Evolutionary conservation across 2,113 vertebrate species (phyloP), one percentile per base, ranked within the genome.

Genomic region (Choloepus hoffmanni): DNA sequence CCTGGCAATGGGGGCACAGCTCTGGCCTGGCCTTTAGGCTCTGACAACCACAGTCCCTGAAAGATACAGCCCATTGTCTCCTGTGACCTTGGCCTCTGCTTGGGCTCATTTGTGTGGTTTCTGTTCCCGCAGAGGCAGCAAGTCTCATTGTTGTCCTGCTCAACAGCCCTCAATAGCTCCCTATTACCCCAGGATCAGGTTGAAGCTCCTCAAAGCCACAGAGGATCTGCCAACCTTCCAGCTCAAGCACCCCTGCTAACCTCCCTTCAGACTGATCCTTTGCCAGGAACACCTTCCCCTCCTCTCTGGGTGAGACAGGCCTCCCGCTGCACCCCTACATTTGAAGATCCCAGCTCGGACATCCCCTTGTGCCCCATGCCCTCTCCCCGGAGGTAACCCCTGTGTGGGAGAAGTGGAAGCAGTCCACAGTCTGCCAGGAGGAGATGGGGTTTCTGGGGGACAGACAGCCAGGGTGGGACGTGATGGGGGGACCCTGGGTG

Each of bases 401-500:
- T 28, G 12, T 19, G 72, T 30, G 45, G 21, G 16, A 24, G 58
- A 62, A 58, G 55, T 7, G n/a, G 36, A 3, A 7, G 43, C 14
- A 36, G 53, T 43, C 6, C 45, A 12, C 62, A 48, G 65, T 76
- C 28, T 21, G 3, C 19, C 5, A 30, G 48, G 45, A 85, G 7
- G 33, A 45, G 24, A 26, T 18, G 16, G 77, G 1, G 63, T 63
- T 28, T 83, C 62, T 19, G 81, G 60, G 36, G 21, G 60, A 78
- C 11, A 7, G 33, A 40, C 26, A 50, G 14, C 68, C 67, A 21
- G 30, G 15, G 43, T 18, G 4, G 0, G 0, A 43, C 3, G 9
- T 26, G 1, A 10, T n/a, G 40, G n/a, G 24, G 53, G 28, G 45
- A 50, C 0, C 0, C 53, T 23, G 43, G 7, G 16, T 7, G 12